Base-by-base conservation (phyloP, 2,113 vertebrate species). In the Rhineura floridana region DNA sequence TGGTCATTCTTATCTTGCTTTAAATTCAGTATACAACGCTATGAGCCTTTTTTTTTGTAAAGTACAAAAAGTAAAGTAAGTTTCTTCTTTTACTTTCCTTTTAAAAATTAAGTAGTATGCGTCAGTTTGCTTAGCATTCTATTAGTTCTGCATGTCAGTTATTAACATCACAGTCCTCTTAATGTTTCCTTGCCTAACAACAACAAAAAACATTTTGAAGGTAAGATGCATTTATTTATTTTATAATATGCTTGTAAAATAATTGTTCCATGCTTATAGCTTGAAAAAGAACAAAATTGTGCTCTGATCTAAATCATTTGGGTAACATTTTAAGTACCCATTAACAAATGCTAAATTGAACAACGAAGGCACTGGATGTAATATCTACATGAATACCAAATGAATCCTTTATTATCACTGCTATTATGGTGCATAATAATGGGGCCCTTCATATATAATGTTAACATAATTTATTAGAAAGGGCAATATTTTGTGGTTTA, bases 31-130 rank as follows among this genome's bases (percentile, higher is more conserved):
- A 96, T 93, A 91, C 94, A n/a, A 95, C 95, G 91, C 96, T 97
- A 96, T 97, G 96, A 97, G 92, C 95, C 96, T 95, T 96, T 97
- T 94, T 92, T 93, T 95, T 65, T 21, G 21, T 75, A 33, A 25
- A 93, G n/a, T n/a, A n/a, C n/a, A n/a, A n/a, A n/a, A n/a, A n/a
- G 90, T 95, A 94, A 97, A 97, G 97, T 96, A 97, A 97, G 96
- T 97, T 91, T 93, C 93, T 59, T 94, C 96, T 95, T 87, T 90
- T 95, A 90, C 91, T 88, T 89, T 89, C 81, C 73, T 62, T 87
- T 25, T 12, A n/a, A 72, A 63, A 46, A 2, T 48, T 1, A 52
- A 93, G 39, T 89, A 90, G 90, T 82, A 94, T 91, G 48, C 92
- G 94, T 94, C 67, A 89, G 90, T 84, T 92, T 94, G 84, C 89